Evolutionary conservation across 2,797 vertebrate genomes (phyloP).

Genomic region (Semaprochilodus insignis): DNA sequence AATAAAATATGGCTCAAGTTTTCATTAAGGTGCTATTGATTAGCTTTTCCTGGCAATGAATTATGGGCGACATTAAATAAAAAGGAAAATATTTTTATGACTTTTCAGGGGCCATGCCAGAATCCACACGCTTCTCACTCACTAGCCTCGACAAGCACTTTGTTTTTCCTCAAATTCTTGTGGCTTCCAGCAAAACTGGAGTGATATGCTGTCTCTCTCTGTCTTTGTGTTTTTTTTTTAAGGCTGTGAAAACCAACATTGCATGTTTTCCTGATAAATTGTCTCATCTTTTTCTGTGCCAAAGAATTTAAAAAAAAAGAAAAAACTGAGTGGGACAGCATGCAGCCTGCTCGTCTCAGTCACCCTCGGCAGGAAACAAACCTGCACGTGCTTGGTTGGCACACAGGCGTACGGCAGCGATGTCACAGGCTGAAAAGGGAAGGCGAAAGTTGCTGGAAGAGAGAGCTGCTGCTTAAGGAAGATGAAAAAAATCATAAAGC

Average conservation of each 20-base stretch:
- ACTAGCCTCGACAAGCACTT: slow-evolving; percentile 77
- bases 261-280: slow-evolving; percentile 36
- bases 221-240: slow-evolving; percentile 44
- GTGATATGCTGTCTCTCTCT: slow-evolving; percentile 49
- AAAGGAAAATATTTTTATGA: slow-evolving; percentile 99
- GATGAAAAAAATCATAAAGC: slow-evolving; percentile 15
- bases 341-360: slow-evolving; percentile 12
- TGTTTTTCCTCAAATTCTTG: slow-evolving; percentile 79
- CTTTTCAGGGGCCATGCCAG: slow-evolving; percentile 91
- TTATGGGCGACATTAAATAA: slow-evolving; percentile 99
- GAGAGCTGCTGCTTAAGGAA: slow-evolving; percentile 6
- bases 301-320: slow-evolving; percentile 9
- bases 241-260: slow-evolving; percentile 41
- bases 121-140: slow-evolving; percentile 75
- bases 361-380: slow-evolving; percentile 14
- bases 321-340: neutral
- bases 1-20: slow-evolving; percentile 99
- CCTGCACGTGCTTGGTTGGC: slow-evolving; percentile 8
- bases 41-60: slow-evolving; percentile 99
- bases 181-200: slow-evolving; percentile 69
- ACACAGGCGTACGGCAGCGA: neutral
- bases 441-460: slow-evolving; percentile 19
- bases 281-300: slow-evolving; percentile 25
- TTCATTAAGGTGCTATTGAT: slow-evolving; percentile 99
- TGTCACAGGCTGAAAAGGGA: slow-evolving; percentile 3